phyloP scores from a whole-genome alignment of 2,113 vertebrate genomes.

The Colossoma macropomum region DNA sequence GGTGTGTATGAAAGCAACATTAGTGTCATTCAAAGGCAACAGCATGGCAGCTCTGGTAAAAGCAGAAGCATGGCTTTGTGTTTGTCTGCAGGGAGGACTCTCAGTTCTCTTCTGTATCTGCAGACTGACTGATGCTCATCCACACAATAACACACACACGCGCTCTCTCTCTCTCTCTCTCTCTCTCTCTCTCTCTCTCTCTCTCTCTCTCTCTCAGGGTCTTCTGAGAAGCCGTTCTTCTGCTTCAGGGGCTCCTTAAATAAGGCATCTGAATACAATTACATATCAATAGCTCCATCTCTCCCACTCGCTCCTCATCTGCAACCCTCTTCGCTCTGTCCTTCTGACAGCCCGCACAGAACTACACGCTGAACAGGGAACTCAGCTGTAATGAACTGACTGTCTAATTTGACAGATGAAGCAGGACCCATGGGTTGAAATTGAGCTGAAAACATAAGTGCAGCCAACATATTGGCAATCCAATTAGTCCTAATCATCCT shows the following conservation, averaged over 20 bases:
- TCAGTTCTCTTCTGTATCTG: neutral
- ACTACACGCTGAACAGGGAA: neutral
- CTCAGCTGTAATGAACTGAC: neutral
- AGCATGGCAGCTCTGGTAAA: neutral
- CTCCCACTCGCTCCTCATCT: neutral
- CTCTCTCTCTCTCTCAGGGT: neutral
- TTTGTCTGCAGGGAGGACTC: neutral
- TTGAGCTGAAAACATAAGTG: neutral
- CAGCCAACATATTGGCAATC: neutral
- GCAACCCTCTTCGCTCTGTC: neutral
- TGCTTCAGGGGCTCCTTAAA: neutral
- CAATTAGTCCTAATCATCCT: neutral
- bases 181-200: neutral
- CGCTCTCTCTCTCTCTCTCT: neutral
- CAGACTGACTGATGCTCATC: neutral
- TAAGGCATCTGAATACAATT: slow-evolving; percentile 12
- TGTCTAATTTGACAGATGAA: neutral
- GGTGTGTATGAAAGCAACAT: neutral
- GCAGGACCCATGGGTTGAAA: neutral
- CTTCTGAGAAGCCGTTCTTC: slow-evolving; percentile 4
- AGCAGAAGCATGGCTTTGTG: neutral
- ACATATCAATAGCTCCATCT: neutral
- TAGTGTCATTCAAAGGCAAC: neutral
- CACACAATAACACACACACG: neutral
- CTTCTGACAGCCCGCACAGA: neutral